phyloP scores from a whole-genome alignment of 2,797 vertebrate species.

The Sebastes jordani region DNA sequence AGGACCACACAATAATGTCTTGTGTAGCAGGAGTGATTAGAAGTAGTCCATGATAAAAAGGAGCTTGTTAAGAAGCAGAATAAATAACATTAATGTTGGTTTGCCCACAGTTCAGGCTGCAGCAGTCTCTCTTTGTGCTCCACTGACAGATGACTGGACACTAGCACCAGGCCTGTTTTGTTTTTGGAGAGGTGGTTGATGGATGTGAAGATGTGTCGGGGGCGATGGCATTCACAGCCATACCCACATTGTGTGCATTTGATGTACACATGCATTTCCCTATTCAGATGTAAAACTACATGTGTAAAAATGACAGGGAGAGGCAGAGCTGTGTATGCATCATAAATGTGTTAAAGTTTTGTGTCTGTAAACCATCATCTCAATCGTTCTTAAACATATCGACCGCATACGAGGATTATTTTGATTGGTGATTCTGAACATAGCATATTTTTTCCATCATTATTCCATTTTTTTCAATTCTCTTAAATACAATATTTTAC shows the following conservation, averaged over 20 bases:
- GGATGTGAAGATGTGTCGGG: conserved; percentile 16
- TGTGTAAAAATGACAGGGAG: conserved; percentile 8
- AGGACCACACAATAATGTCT: conserved; percentile 4
- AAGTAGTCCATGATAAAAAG: conserved; percentile 56
- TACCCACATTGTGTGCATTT: conserved; percentile 29
- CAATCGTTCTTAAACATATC: conserved; percentile 51
- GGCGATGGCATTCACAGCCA: not conserved
- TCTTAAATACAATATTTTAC: conserved; percentile 84
- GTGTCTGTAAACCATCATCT: conserved; percentile 58
- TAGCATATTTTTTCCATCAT: conserved; percentile 51
- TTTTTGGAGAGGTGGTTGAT: not conserved
- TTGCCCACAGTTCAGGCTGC: conserved; percentile 42
- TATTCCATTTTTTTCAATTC: conserved; percentile 57
- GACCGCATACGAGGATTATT: conserved; percentile 51
- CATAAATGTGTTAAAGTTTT: conserved; percentile 32
- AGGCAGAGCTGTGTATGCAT: conserved; percentile 38
- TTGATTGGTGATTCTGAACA: conserved; percentile 61
- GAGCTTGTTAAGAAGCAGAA: conserved; percentile 57
- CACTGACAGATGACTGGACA: conserved; percentile 20
- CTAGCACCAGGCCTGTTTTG: conserved; percentile 28
- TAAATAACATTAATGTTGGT: conserved; percentile 76
- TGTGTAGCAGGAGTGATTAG: conserved; percentile 59
- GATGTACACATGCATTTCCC: conserved; percentile 37
- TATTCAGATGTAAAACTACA: conserved; percentile 35
- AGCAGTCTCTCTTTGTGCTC: conserved; percentile 58